These are phyloP conservation scores for Argopecten irradians DNA, from an alignment of 1,140 invertebrate genomes.

Conservation along the genomic window DNA sequence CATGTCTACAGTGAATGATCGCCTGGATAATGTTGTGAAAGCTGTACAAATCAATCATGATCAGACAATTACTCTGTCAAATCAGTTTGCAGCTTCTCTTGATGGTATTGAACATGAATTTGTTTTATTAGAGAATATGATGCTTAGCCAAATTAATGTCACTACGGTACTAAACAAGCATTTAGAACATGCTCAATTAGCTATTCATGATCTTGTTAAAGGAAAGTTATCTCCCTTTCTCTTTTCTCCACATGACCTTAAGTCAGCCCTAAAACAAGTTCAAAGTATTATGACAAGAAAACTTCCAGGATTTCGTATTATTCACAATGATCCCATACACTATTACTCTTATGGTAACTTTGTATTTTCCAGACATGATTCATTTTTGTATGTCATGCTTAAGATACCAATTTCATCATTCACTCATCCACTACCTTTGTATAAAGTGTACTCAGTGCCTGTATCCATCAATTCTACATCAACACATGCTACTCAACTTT, in stretches of 20 bases:
- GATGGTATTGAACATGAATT: neutral
- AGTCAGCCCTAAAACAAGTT: neutral
- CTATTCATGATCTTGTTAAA: conserved; percentile 24
- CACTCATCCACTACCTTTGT: neutral
- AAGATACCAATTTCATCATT: conserved; percentile 40
- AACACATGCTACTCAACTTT: conserved; percentile 34
- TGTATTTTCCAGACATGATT: conserved; percentile 34
- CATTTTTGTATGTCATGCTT: neutral
- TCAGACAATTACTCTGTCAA: neutral
- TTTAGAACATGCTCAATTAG: conserved; percentile 33
- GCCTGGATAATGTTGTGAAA: neutral
- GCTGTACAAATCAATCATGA: conserved; percentile 14
- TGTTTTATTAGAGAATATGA: neutral
- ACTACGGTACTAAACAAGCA: conserved; percentile 24
- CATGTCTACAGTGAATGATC: conserved; percentile 8
- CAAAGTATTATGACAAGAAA: neutral
- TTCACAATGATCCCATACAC: neutral
- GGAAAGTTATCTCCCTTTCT: conserved; percentile 36
- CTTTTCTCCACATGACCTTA: neutral
- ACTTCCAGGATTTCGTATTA: conserved; percentile 26
- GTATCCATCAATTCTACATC: conserved; percentile 37
- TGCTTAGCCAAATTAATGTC: neutral
- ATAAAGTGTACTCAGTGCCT: conserved; percentile 25
- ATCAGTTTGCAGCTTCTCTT: neutral
- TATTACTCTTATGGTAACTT: conserved; percentile 37